Evolutionary conservation across 2,888 invertebrate genomes (phyloP).

Genomic region (Caenorhabditis sp.): DNA sequence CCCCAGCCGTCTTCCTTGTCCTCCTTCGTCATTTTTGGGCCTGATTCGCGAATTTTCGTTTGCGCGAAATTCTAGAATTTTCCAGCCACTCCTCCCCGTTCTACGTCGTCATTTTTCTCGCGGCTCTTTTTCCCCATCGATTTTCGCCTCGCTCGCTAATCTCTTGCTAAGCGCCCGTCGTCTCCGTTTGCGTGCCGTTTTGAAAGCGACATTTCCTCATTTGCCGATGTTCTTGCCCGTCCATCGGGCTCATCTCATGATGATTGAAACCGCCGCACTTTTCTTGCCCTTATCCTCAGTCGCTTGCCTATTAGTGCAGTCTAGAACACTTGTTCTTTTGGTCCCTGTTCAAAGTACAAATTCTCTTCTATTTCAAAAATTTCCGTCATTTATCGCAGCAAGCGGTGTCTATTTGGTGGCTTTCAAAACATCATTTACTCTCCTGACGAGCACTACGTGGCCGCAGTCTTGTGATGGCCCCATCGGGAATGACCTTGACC

Average conservation of each 20-base stretch:
- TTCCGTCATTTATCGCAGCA: too few species aligned
- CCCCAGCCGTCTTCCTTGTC: too few species aligned
- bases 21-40: too few species aligned
- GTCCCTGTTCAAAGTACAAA: too few species aligned
- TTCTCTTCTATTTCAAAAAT: too few species aligned
- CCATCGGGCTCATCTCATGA: constrained; percentile 1
- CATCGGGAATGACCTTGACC: constrained; percentile 26
- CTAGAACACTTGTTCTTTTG: constrained; percentile 14
- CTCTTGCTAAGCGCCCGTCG: too few species aligned
- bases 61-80: constrained; percentile 6
- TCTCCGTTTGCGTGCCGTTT: too few species aligned
- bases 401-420: too few species aligned
- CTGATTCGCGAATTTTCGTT: too few species aligned
- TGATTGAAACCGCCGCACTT: constrained; percentile 6
- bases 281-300: background rate
- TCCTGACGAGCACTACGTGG: too few species aligned
- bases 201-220: background rate
- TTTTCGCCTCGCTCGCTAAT: background rate
- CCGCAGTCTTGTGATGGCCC: background rate
- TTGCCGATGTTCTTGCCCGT: background rate
- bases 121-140: background rate
- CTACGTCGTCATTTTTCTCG: background rate
- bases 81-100: background rate
- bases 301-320: constrained; percentile 10
- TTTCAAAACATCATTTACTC: too few species aligned